Evolutionary conservation across 2,888 invertebrate genomes (phyloP), one percentile per base, ranked within the genome.

Genomic region (Synanthedon myopaeformis): DNA sequence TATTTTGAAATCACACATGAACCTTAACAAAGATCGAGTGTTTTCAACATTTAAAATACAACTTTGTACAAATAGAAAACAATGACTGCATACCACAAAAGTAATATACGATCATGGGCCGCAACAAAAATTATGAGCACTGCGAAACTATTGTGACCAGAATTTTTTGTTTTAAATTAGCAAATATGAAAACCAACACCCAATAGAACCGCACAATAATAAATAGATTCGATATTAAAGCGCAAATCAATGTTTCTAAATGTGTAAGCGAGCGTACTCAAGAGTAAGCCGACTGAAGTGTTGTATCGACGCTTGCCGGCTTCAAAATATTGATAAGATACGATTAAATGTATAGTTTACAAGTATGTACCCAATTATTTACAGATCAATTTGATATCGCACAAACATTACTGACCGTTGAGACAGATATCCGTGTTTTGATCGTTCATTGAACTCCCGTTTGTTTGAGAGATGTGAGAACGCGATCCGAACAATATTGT

Each of bases 251-350:
- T 66, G 68, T 64, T 64, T 66, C 62, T 66, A 66, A 70, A 65
- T 70, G 69, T 70, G 70, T 69, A 67, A 72, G 66, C 62, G 64
- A 60, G 59, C 68, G 63, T 74, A 73, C 67, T 70, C 67, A 57
- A 68, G 62, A 70, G 67, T 66, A 69, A 57, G 67, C 60, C 54
- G 57, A 51, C 41, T 63, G 61, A 67, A 64, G 60, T 62, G 59
- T 65, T 62, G 54, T 59, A 35, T 63, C 61, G 60, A 57, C 54
- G 61, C 59, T 57, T 56, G 64, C 64, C 64, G 65, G 67, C 67
- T 65, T 61, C 67, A 66, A 69, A 23, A 59, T 60, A 61, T 64
- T 65, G 82, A 83, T 83, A 79, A 83, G 82, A 80, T 82, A 82
- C 60, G 61, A 35, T 35, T 35, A 35, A 35, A 35, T 35, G 10